phyloP scores from a whole-genome alignment of 1,140 invertebrate species.

The Medauroidea extradentata region DNA sequence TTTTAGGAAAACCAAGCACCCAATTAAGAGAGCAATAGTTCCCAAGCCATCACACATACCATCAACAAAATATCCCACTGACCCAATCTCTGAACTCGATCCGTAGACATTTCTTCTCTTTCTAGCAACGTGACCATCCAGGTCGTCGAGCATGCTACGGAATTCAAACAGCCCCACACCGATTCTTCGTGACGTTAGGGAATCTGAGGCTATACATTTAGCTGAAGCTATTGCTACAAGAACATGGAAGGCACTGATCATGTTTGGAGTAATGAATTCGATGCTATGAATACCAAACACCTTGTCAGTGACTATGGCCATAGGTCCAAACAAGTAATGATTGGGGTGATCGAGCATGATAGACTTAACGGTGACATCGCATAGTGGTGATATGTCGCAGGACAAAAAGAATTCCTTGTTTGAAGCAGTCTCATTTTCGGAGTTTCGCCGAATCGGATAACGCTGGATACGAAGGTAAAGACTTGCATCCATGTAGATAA shows the following conservation, averaged over 20 bases:
- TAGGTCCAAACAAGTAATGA: constrained; percentile 68
- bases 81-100: constrained; percentile 66
- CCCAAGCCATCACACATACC: constrained; percentile 70
- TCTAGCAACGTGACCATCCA: constrained; percentile 74
- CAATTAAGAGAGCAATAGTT: constrained; percentile 59
- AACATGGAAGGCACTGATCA: constrained; percentile 70
- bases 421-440: constrained; percentile 16
- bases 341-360: constrained; percentile 70
- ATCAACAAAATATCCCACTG: constrained; percentile 65
- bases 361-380: constrained; percentile 69
- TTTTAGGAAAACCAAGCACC: constrained; percentile 58
- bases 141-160: constrained; percentile 69
- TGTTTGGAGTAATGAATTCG: constrained; percentile 67
- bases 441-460: constrained; percentile 42
- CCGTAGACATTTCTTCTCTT: constrained; percentile 61
- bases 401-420: constrained; percentile 28
- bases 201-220: constrained; percentile 63
- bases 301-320: constrained; percentile 60
- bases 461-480: constrained; percentile 56
- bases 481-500: constrained; percentile 54
- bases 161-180: constrained; percentile 70
- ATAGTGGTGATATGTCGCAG: constrained; percentile 65
- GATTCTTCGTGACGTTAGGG: constrained; percentile 57
- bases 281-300: constrained; percentile 53
- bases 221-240: constrained; percentile 62